Evolutionary conservation across 1,140 invertebrate species (phyloP).

Genomic region (Diabrotica virgifera): DNA sequence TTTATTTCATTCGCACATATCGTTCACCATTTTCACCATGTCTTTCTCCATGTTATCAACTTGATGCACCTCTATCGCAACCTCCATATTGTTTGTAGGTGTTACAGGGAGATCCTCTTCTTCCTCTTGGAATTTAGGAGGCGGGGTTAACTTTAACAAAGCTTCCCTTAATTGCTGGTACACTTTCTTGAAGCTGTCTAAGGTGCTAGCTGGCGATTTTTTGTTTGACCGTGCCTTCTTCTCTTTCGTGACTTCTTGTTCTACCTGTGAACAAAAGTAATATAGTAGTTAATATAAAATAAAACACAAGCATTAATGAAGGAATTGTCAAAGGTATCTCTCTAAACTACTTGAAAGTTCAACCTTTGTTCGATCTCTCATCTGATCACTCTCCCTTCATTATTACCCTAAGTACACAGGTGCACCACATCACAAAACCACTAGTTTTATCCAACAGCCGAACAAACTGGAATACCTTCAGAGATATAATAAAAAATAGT

Average conservation of each 20-base stretch:
- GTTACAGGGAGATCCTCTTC: constrained; percentile 44
- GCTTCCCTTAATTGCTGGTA: constrained; percentile 55
- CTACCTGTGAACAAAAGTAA: constrained; percentile 9
- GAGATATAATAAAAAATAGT: too few species aligned
- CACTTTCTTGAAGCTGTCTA: constrained; percentile 62
- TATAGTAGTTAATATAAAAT: not conserved
- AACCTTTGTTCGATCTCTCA: too few species aligned
- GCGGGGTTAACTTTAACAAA: constrained; percentile 67
- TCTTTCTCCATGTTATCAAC: constrained; percentile 61
- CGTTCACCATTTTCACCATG: constrained; percentile 72
- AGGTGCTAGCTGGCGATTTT: constrained; percentile 25
- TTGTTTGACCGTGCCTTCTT: constrained; percentile 24
- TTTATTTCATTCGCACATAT: constrained; percentile 55
- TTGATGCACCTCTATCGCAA: constrained; percentile 32
- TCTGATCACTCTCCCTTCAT: too few species aligned
- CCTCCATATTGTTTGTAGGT: constrained; percentile 36
- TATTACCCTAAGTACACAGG: too few species aligned
- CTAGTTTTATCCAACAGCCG: too few species aligned
- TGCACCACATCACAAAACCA: too few species aligned
- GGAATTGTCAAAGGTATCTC: too few species aligned
- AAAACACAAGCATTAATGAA: too few species aligned
- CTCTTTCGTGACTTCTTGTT: constrained; percentile 26
- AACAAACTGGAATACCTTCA: too few species aligned
- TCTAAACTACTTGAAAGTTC: too few species aligned
- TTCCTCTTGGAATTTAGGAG: constrained; percentile 57